A percentile compares a stretch with the other conserved stretches of the same genome.
phyloP scores from a whole-genome alignment of 2,888 invertebrate species.

The Tridacna crocea region DNA sequence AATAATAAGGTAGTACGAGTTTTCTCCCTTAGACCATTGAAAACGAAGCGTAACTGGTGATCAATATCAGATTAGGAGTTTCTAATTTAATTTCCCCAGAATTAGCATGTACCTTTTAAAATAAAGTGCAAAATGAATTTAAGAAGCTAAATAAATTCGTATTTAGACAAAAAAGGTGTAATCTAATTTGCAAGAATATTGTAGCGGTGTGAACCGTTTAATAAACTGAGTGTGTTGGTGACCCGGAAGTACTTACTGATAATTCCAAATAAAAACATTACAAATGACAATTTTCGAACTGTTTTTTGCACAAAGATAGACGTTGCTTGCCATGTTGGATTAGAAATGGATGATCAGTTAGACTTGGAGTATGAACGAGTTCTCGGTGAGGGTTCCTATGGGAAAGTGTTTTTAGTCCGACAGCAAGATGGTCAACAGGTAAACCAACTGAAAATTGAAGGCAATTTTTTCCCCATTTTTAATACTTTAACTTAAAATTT shows the following conservation, averaged over 20 bases:
- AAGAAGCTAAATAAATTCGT: no score
- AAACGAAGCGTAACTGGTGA: no score
- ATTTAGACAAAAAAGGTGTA: no score
- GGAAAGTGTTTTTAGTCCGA: constrained; percentile 59
- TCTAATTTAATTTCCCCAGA: no score
- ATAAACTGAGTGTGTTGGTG: neutral
- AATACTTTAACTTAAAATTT: neutral
- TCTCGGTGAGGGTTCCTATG: constrained; percentile 61
- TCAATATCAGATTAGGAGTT: no score
- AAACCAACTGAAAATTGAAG: neutral
- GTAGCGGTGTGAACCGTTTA: no score
- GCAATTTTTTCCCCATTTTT: neutral
- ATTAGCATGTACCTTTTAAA: no score
- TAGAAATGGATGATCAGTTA: constrained; percentile 43
- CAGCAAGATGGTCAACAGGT: constrained; percentile 61
- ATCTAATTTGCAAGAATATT: no score
- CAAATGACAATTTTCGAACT: neutral
- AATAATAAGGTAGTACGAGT: no score
- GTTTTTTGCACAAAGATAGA: neutral
- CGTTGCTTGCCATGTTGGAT: neutral
- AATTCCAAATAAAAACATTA: constrained; percentile 16
- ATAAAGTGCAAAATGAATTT: no score
- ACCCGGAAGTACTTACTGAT: constrained; percentile 15
- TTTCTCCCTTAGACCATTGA: no score
- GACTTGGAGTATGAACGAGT: constrained; percentile 56